Base-by-base conservation (phyloP, 1,140 invertebrate species). In the Panagrolaimus sp. region DNA sequence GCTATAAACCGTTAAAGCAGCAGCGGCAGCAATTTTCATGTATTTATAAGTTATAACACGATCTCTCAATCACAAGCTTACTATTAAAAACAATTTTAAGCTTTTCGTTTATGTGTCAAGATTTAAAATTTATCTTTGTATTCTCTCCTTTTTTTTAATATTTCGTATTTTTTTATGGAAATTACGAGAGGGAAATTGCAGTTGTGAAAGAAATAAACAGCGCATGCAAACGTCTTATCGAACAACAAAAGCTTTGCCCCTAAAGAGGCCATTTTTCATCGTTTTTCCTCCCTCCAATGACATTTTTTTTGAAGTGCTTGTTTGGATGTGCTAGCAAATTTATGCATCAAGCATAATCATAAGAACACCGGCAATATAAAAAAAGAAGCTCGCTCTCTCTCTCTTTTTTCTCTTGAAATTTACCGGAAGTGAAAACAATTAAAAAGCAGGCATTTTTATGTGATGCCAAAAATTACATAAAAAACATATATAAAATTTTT, bases 401-500 rank as follows among this genome's bases (percentile, higher is more conserved):
- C n/a, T n/a, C n/a, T 57, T 57, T 20, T 27, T 20, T 27, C n/a
- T 16, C 51, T 57, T 57, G 14, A 20, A 57, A 16, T 20, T 20
- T 57, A 16, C 51, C 51, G 47, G n/a, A 11, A 57, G 51, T 11
- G 20, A 57, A 20, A 27, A 27, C 51, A 57, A 20, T 25, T 9
- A 57, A 27, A 51, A 51, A 51, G 48, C 16, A 51, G 14, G n/a
- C 20, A 25, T 57, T 27, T 16, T 57, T 57, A 25, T 57, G 20
- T 11, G 47, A 27, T 20, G 20, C 20, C 20, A 16, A 20, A 57
- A 57, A 25, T 57, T 42, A 31, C n/a, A 31, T 64, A 27, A 8
- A 31, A 64, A 64, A 64, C 38, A 64, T 44, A 44, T 64, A 27
- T 13, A n/a, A 64, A 46, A 64, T 16, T 20, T n/a, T 68, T 27